phyloP scores from a whole-genome alignment of 2,797 vertebrate genomes.

The Petrocephalus schoutedeni region DNA sequence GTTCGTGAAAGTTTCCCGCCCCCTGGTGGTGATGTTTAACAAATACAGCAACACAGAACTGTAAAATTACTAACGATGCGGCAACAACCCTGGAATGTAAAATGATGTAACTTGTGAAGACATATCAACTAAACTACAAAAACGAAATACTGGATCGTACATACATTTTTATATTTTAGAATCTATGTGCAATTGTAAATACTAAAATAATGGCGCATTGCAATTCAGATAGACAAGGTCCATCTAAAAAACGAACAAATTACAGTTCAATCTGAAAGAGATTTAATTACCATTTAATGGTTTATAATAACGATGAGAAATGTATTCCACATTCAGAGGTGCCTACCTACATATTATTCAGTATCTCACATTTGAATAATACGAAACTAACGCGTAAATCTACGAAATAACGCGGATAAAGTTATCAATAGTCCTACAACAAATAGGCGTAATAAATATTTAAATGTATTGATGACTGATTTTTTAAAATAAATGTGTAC shows the following conservation, averaged over 20 bases:
- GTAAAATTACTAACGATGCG: not conserved
- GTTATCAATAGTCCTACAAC: not conserved
- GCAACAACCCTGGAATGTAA: not conserved
- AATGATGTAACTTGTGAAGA: not conserved
- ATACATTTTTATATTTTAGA: not conserved
- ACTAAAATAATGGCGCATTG: not conserved
- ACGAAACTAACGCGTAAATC: not conserved
- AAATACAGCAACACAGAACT: not conserved
- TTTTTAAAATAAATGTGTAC: not conserved
- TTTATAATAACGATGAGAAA: not conserved
- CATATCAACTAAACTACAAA: not conserved
- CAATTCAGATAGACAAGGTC: not conserved
- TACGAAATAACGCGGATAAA: not conserved
- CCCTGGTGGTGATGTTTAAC: conserved; percentile 14
- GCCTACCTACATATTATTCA: not conserved
- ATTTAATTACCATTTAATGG: not conserved
- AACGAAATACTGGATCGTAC: not conserved
- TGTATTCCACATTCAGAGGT: not conserved
- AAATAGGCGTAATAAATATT: not conserved
- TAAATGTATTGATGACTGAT: not conserved
- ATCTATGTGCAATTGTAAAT: not conserved
- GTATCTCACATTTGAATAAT: not conserved
- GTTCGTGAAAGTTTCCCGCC: conserved; percentile 9
- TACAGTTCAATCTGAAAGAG: not conserved
- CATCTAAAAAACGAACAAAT: not conserved